Evolutionary conservation across 2,797 vertebrate species (phyloP).

Genomic region (Lophius americanus): DNA sequence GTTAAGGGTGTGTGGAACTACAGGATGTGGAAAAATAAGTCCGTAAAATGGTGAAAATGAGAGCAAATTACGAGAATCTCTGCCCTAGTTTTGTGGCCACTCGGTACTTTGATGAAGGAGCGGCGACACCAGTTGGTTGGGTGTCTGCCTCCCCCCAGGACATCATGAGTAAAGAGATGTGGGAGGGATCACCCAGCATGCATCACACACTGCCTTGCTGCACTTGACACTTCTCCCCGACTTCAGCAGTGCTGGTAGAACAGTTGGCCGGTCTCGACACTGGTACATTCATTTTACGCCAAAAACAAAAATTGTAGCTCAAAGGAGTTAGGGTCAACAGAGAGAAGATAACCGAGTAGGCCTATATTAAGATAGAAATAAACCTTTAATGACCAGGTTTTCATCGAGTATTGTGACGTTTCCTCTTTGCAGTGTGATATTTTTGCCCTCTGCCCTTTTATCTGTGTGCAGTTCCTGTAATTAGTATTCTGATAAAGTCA

Average conservation of each 20-base stretch:
- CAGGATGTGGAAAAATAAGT: constrained; percentile 19
- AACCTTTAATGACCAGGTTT: too few relatives aligned
- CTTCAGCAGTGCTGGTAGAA: constrained; percentile 61
- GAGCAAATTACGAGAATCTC: constrained; percentile 22
- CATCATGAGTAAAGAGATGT: constrained; percentile 71
- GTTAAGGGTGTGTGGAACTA: constrained; percentile 6
- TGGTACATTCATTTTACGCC: constrained; percentile 39
- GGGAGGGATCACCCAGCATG: constrained; percentile 68
- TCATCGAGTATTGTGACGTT: too few relatives aligned
- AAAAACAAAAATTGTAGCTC: constrained; percentile 31
- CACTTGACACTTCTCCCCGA: constrained; percentile 70
- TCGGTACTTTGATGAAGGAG: constrained; percentile 59
- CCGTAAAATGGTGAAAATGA: constrained; percentile 26
- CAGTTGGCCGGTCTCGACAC: constrained; percentile 62
- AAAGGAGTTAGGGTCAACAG: too few relatives aligned
- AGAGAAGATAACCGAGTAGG: too few relatives aligned
- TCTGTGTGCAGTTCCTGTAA: too few relatives aligned
- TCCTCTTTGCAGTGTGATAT: too few relatives aligned
- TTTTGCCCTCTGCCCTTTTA: too few relatives aligned
- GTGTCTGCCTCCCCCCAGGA: constrained; percentile 69
- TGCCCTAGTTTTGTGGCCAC: constrained; percentile 47
- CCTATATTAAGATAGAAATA: too few relatives aligned
- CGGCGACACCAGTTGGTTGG: constrained; percentile 70
- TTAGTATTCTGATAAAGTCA: too few relatives aligned
- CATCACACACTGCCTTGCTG: constrained; percentile 62